These are phyloP conservation scores for Bombus fervidus DNA, from an alignment of 1,140 invertebrate species.

Conservation along the genomic window DNA sequence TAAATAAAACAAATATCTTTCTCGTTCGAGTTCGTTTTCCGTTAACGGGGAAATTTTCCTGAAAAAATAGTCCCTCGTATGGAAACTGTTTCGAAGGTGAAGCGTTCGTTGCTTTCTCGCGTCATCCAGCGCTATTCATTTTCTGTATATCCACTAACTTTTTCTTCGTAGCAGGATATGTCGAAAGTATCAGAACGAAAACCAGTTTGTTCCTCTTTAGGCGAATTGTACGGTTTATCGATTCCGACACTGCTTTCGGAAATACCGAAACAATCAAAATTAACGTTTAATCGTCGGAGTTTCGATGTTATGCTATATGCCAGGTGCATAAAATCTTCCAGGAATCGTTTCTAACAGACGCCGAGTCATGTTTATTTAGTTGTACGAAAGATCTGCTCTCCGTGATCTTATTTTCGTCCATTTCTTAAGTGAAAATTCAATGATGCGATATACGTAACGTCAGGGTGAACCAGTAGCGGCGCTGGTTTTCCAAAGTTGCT, in stretches of 20 bases:
- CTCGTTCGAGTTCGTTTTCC: neutral
- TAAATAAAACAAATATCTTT: too few relatives aligned
- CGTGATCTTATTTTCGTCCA: neutral
- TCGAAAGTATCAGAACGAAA: neutral
- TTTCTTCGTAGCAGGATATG: neutral
- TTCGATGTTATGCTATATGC: neutral
- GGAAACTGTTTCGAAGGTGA: neutral
- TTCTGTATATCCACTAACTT: neutral
- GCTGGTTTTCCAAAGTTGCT: neutral
- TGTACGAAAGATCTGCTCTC: neutral
- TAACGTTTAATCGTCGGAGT: neutral
- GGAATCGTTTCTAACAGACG: neutral
- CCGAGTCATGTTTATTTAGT: neutral
- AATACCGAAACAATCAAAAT: neutral
- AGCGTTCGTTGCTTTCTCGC: neutral
- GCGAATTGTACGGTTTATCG: neutral
- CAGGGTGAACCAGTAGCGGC: neutral
- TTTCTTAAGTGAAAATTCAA: neutral
- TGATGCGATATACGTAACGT: neutral
- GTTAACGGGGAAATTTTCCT: neutral
- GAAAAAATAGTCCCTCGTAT: neutral
- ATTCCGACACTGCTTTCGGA: too few relatives aligned
- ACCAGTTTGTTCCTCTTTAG: neutral
- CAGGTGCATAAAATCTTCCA: neutral
- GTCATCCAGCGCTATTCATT: neutral